These are phyloP conservation scores for Thera obeliscata DNA, from an alignment of 2,888 invertebrate genomes.

Conservation along the genomic window DNA sequence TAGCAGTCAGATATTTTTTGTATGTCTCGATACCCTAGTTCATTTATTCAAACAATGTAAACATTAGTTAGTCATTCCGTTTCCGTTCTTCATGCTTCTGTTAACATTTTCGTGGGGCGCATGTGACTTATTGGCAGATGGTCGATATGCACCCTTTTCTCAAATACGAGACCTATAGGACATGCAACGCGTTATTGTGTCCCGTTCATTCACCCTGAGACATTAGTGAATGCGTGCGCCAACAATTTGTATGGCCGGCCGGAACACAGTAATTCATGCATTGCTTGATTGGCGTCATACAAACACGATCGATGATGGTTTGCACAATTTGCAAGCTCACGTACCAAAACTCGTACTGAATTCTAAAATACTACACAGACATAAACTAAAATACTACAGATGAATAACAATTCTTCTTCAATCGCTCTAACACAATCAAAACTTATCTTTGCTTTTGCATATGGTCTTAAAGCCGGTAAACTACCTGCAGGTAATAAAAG, in stretches of 20 bases:
- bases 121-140: slow-evolving; percentile 13
- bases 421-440: background rate
- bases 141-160: slow-evolving; percentile 21
- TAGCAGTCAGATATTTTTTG: background rate
- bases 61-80: background rate
- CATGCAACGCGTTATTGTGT: slow-evolving; percentile 21
- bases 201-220: slow-evolving; percentile 30
- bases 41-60: background rate
- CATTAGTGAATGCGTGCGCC: slow-evolving; percentile 17
- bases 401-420: background rate
- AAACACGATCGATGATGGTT: slow-evolving; percentile 25
- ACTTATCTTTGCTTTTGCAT: background rate
- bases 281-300: slow-evolving; percentile 33
- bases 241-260: slow-evolving; percentile 19
- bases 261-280: slow-evolving; percentile 28
- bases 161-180: slow-evolving; percentile 16
- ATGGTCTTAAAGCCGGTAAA: background rate
- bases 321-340: slow-evolving; percentile 16
- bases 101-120: slow-evolving; percentile 2
- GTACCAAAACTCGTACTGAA: background rate
- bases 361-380: background rate
- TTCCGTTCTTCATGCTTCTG: slow-evolving; percentile 11
- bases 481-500: background rate
- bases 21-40: background rate
- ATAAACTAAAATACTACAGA: background rate